Conservation (phyloP, 1,140 invertebrate species). For the Euschistus heros region DNA sequence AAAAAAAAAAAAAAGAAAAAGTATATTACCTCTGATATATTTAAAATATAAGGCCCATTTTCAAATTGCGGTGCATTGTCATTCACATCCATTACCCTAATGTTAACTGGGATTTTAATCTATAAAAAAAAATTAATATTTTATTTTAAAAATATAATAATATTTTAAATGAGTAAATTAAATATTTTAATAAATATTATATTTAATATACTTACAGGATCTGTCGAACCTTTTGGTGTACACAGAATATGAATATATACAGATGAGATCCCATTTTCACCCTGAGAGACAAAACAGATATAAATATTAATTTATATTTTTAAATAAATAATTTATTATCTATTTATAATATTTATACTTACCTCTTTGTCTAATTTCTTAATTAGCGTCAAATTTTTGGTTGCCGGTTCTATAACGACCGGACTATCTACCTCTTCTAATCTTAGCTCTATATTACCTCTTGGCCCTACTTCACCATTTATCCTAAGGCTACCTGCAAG, state of each 20-base stretch:
- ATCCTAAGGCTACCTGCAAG: constrained; percentile 54
- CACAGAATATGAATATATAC: constrained; percentile 78
- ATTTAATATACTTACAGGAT: constrained; percentile 47
- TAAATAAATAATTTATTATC: background rate
- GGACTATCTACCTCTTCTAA: constrained; percentile 68
- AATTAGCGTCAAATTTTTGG: constrained; percentile 70
- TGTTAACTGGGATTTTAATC: constrained; percentile 81
- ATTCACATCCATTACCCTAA: constrained; percentile 84
- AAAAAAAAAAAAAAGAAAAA: too few species aligned
- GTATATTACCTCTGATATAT: constrained; percentile 70
- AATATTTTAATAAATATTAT: constrained; percentile 1
- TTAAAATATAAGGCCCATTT: constrained; percentile 68
- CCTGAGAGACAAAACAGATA: constrained; percentile 35
- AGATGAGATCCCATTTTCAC: constrained; percentile 64
- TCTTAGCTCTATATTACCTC: constrained; percentile 65
- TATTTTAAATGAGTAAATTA: constrained; percentile 1
- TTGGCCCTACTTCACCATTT: constrained; percentile 61
- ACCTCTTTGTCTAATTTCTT: constrained; percentile 69
- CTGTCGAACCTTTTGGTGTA: constrained; percentile 62
- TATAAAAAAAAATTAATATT: constrained; percentile 35
- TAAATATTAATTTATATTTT: background rate
- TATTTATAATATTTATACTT: background rate
- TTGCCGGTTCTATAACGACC: constrained; percentile 57
- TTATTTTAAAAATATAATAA: constrained; percentile 18
- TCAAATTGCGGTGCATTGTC: constrained; percentile 79